Evolutionary conservation across 2,797 vertebrate species (phyloP).

Genomic region (Lepilemur septentrionalis): DNA sequence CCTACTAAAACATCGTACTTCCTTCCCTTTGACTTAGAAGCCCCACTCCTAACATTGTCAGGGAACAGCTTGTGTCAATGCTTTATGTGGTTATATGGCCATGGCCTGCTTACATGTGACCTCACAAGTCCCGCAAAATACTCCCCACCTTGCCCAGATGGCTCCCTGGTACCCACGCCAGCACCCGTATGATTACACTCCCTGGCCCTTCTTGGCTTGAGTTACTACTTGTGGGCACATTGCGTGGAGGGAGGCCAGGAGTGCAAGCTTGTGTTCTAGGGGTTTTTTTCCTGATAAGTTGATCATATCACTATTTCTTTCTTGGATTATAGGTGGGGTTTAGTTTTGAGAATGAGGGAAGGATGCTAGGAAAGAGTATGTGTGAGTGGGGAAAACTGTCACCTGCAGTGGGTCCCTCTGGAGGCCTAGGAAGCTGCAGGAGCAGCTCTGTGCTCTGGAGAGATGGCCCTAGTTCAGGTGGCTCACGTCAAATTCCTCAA

Average conservation of each 20-base stretch:
- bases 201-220: background rate
- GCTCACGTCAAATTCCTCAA: background rate
- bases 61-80: background rate
- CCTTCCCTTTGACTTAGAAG: background rate
- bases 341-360: background rate
- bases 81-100: fast-evolving
- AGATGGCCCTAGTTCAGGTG: background rate
- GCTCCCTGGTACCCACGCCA: background rate
- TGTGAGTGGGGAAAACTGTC: background rate
- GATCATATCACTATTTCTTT: background rate
- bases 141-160: no score
- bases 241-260: background rate
- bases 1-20: background rate
- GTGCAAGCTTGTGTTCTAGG: background rate
- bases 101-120: background rate
- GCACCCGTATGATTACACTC: fast-evolving
- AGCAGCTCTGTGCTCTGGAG: background rate
- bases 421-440: background rate
- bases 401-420: background rate
- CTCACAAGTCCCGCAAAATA: background rate
- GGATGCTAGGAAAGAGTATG: background rate
- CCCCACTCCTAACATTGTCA: background rate
- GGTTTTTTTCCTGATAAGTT: background rate
- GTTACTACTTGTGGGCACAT: background rate
- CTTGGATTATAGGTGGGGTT: background rate